Percentiles rank a stretch among this genome's conserved stretches.
phyloP scores from a whole-genome alignment of 2,113 vertebrate species.

The Pterophyllum scalare region DNA sequence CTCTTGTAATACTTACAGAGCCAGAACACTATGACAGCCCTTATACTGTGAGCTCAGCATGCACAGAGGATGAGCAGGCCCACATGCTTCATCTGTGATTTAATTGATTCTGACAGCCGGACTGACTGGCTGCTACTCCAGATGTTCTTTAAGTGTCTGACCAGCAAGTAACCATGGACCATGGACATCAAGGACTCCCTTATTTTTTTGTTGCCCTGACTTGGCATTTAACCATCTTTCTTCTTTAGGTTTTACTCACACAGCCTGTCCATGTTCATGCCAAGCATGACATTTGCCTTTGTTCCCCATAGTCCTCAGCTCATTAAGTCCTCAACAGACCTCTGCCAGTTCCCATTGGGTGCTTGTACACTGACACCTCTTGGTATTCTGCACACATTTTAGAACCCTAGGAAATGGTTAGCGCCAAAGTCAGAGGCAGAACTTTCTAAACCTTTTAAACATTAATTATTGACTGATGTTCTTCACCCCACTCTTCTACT shows the following conservation, averaged over 20 bases:
- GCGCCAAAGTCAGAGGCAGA: constrained; percentile 48
- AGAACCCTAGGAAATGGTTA: constrained; percentile 26
- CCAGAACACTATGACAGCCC: constrained; percentile 1
- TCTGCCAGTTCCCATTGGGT: background rate
- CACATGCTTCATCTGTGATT: constrained; percentile 46
- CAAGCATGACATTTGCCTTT: background rate
- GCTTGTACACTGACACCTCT: background rate
- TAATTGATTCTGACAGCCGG: constrained; percentile 63
- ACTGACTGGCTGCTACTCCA: constrained; percentile 58
- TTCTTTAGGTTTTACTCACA: constrained; percentile 5
- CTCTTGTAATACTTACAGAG: background rate
- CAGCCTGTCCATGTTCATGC: background rate
- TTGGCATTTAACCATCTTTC: constrained; percentile 11
- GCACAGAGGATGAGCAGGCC: constrained; percentile 23
- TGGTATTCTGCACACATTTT: constrained; percentile 17
- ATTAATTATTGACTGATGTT: constrained; percentile 81
- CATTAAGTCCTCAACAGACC: constrained; percentile 6
- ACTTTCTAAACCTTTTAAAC: constrained; percentile 74
- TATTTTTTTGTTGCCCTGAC: constrained; percentile 32
- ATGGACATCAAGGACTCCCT: constrained; percentile 52
- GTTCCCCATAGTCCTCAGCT: constrained; percentile 15
- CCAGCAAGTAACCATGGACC: constrained; percentile 40
- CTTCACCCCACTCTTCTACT: constrained; percentile 51
- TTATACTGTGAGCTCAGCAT: constrained; percentile 44
- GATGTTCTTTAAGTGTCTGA: constrained; percentile 45